phyloP scores from a whole-genome alignment of 1,140 invertebrate species.

The Cydia fagiglandana region DNA sequence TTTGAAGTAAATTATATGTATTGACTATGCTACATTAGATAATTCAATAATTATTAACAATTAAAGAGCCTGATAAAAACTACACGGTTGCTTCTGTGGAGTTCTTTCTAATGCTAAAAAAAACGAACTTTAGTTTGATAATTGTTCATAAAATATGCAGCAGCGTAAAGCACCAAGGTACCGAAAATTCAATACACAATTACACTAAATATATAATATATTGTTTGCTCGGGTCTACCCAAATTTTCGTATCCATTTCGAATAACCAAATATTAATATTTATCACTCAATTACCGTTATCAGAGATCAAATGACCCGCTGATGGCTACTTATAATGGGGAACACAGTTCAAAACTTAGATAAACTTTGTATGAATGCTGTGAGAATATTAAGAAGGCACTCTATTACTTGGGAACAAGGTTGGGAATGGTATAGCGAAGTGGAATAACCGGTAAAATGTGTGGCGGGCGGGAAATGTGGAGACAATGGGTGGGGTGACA shows the following conservation, averaged over 20 bases:
- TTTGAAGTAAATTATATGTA: too few relatives aligned
- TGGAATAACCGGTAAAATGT: not conserved
- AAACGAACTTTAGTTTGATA: too few relatives aligned
- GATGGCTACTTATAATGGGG: slow-evolving; percentile 24
- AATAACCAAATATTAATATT: slow-evolving; percentile 27
- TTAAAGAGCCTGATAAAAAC: too few relatives aligned
- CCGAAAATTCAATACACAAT: not conserved
- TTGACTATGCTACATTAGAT: too few relatives aligned
- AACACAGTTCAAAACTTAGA: slow-evolving; percentile 26
- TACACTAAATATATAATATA: not conserved
- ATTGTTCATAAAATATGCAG: not conserved
- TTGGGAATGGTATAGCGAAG: not conserved
- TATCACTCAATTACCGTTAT: slow-evolving; percentile 30
- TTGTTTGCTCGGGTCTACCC: not conserved
- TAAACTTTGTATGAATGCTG: slow-evolving; percentile 5
- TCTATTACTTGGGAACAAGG: not conserved
- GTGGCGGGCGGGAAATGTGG: slow-evolving; percentile 17
- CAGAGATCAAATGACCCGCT: slow-evolving; percentile 28
- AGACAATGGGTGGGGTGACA: slow-evolving; percentile 30
- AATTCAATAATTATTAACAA: too few relatives aligned
- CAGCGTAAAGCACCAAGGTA: not conserved
- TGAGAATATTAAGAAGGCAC: not conserved
- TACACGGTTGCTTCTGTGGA: too few relatives aligned
- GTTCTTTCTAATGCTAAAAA: too few relatives aligned
- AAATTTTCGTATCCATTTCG: slow-evolving; percentile 24